phyloP scores from a whole-genome alignment of 2,888 invertebrate species.

The Phasia obesa region DNA sequence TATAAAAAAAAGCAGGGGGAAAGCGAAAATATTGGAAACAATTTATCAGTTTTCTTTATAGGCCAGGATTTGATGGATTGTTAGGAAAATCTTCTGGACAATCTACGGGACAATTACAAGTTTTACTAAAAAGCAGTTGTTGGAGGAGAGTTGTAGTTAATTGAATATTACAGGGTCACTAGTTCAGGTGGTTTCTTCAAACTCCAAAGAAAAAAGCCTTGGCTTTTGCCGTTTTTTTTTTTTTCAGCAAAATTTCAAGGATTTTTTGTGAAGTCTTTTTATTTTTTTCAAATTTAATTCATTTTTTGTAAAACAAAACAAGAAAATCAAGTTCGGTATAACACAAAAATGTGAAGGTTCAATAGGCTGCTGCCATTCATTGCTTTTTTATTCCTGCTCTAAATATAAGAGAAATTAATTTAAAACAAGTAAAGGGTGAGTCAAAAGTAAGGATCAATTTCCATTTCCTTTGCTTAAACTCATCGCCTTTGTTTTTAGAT shows the following conservation, averaged over 20 bases:
- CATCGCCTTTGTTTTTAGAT: background rate
- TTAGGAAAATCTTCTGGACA: background rate
- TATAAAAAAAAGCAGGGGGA: background rate
- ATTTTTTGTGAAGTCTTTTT: conserved; percentile 9
- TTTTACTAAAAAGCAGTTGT: conserved; percentile 20
- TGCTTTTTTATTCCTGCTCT: background rate
- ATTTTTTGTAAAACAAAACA: conserved; percentile 48
- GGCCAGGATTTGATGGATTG: background rate
- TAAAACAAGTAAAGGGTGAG: background rate
- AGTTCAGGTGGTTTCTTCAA: background rate
- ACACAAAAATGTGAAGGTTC: conserved; percentile 33
- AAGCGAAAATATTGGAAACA: background rate
- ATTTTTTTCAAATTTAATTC: background rate
- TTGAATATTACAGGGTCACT: background rate
- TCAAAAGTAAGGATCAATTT: background rate
- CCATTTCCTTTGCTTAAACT: background rate
- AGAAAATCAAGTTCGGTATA: conserved; percentile 66
- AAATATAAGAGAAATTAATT: conserved; percentile 1
- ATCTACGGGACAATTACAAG: conserved; percentile 20
- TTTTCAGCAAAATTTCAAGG: conserved; percentile 34
- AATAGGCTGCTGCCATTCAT: conserved; percentile 1
- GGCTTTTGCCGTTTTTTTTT: background rate
- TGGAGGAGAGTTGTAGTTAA: background rate
- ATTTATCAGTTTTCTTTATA: background rate
- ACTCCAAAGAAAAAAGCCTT: conserved; percentile 39